A percentile compares a stretch with the other conserved stretches of the same genome.
These are phyloP conservation scores for Allobates femoralis DNA, from an alignment of 2,797 vertebrate species.

Conservation along the genomic window DNA sequence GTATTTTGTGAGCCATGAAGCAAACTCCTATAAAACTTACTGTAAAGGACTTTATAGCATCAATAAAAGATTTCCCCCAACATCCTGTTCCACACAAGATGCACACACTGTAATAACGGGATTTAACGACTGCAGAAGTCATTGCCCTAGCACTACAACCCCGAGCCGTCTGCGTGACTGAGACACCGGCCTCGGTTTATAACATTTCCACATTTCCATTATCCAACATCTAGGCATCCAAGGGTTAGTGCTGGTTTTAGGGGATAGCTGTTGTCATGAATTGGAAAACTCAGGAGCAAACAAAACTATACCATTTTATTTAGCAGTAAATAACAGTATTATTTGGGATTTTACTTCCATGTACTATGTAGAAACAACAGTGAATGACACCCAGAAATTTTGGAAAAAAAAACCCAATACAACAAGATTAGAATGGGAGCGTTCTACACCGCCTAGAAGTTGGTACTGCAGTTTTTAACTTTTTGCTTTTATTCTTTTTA, in stretches of 20 bases:
- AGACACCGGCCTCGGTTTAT: slow-evolving; percentile 13
- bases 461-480: neutral
- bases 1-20: slow-evolving; percentile 62
- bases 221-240: neutral
- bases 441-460: neutral
- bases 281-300: neutral
- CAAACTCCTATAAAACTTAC: slow-evolving; percentile 52
- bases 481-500: neutral
- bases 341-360: neutral
- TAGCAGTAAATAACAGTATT: neutral
- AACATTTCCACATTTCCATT: neutral
- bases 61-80: slow-evolving; percentile 55
- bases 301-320: neutral
- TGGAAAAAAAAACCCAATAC: too few relatives aligned
- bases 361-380: neutral
- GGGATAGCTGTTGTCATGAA: neutral
- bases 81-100: slow-evolving; percentile 46
- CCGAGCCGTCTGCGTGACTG: slow-evolving; percentile 20
- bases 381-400: neutral
- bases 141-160: neutral
- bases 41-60: slow-evolving; percentile 55
- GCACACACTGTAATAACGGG: slow-evolving; percentile 37
- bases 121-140: slow-evolving; percentile 38
- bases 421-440: neutral
- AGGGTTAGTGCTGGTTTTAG: neutral